A percentile compares a stretch with the other conserved stretches of the same genome.
phyloP scores from a whole-genome alignment of 1,140 invertebrate species.

The Euborellia annulipes region DNA sequence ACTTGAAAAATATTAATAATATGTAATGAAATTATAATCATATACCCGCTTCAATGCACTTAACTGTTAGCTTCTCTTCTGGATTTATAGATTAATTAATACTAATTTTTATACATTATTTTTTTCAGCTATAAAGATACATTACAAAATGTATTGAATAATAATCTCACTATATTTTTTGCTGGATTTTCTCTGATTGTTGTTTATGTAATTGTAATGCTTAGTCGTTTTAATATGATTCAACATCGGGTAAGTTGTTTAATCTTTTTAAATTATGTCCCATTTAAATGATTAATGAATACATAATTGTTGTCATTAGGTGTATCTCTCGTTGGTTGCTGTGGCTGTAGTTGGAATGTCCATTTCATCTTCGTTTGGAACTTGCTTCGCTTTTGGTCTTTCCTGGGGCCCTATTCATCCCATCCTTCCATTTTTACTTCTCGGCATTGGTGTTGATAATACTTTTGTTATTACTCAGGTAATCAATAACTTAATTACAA shows the following conservation, averaged over 20 bases:
- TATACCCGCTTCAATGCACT: no score
- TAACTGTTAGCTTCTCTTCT: no score
- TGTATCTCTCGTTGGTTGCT: constrained; percentile 33
- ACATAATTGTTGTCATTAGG: constrained; percentile 9
- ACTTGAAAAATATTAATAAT: no score
- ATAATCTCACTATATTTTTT: constrained; percentile 33
- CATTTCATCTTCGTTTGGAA: constrained; percentile 34
- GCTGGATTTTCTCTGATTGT: constrained; percentile 36
- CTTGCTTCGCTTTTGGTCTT: constrained; percentile 34
- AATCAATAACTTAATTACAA: no score
- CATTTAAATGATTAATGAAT: background rate
- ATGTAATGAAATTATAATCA: no score
- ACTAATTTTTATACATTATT: constrained; percentile 2
- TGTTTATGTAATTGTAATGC: constrained; percentile 35
- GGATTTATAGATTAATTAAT: no score
- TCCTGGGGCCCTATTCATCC: constrained; percentile 38
- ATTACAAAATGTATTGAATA: constrained; percentile 27
- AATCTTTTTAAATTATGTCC: constrained; percentile 8
- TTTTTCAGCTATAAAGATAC: constrained; percentile 26
- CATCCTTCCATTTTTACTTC: constrained; percentile 37
- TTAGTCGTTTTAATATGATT: constrained; percentile 36
- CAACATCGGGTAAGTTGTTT: constrained; percentile 30
- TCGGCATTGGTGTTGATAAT: constrained; percentile 37
- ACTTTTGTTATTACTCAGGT: constrained; percentile 36
- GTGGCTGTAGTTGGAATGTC: constrained; percentile 34